These are phyloP conservation scores for Helicolenus hilgendorfi DNA, from an alignment of 2,797 vertebrate species.

Conservation along the genomic window DNA sequence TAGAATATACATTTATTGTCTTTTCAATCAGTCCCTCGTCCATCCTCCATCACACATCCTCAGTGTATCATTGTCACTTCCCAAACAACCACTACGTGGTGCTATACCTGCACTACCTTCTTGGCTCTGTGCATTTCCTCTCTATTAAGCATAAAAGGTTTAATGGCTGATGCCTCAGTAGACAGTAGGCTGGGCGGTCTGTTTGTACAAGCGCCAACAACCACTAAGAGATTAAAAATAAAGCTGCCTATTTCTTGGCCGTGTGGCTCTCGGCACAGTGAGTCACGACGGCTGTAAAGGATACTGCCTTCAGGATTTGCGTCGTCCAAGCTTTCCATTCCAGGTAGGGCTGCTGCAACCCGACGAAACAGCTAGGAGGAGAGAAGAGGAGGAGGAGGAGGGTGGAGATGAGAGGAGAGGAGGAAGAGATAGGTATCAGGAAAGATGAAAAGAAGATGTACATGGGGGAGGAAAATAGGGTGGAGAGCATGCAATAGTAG, in stretches of 20 bases:
- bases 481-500: background rate
- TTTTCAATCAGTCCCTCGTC: background rate
- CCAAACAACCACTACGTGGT: constrained; percentile 53
- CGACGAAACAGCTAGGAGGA: constrained; percentile 93
- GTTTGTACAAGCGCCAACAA: constrained; percentile 66
- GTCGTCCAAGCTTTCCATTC: constrained; percentile 96
- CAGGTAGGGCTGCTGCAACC: constrained; percentile 95
- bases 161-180: constrained; percentile 61
- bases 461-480: background rate
- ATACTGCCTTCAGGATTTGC: constrained; percentile 98
- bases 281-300: constrained; percentile 88
- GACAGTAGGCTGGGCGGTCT: constrained; percentile 52
- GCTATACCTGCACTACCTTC: constrained; percentile 24
- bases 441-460: background rate
- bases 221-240: constrained; percentile 82
- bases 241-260: constrained; percentile 45
- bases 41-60: constrained; percentile 8
- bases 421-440: background rate
- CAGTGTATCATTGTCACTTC: background rate
- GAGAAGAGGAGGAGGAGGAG: background rate
- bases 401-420: background rate
- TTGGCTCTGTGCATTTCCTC: constrained; percentile 40
- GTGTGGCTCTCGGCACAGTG: constrained; percentile 46
- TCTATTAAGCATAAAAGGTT: constrained; percentile 53
- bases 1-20: background rate